Conservation (phyloP, 2,888 invertebrate genomes). For the Ochropleura plecta region DNA sequence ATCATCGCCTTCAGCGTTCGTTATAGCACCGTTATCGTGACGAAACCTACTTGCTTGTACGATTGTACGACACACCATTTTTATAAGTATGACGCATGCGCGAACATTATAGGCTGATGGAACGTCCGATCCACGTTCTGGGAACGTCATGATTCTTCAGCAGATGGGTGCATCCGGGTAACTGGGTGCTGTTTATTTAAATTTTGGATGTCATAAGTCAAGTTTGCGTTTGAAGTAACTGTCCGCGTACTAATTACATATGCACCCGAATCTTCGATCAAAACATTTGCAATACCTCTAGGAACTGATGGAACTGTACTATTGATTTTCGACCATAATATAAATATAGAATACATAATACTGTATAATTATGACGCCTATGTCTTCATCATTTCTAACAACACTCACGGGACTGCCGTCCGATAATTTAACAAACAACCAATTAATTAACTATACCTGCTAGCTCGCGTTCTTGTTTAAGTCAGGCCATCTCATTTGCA, state of each 20-base stretch:
- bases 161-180: slow-evolving; percentile 22
- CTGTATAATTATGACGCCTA: not conserved
- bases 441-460: slow-evolving; percentile 49
- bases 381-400: slow-evolving; percentile 1
- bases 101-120: slow-evolving; percentile 61
- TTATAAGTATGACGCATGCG: slow-evolving; percentile 80
- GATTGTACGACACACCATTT: slow-evolving; percentile 71
- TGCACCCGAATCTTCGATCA: not conserved
- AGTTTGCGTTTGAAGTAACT: slow-evolving; percentile 10
- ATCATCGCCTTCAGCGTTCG: slow-evolving; percentile 72
- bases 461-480: slow-evolving; percentile 37
- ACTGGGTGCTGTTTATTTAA: slow-evolving; percentile 18
- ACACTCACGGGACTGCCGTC: slow-evolving; percentile 4
- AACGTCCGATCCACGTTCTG: slow-evolving; percentile 48
- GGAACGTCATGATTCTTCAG: slow-evolving; percentile 39
- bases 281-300: not conserved
- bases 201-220: not conserved
- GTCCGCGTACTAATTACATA: not conserved
- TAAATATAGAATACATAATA: too few relatives aligned
- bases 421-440: slow-evolving; percentile 25
- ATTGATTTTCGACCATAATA: not conserved
- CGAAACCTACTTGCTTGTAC: slow-evolving; percentile 67
- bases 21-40: slow-evolving; percentile 80
- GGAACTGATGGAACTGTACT: not conserved
- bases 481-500: slow-evolving; percentile 63